Evolutionary conservation across 2,797 vertebrate genomes (phyloP).

Genomic region (Oreonectes daqikongensis): DNA sequence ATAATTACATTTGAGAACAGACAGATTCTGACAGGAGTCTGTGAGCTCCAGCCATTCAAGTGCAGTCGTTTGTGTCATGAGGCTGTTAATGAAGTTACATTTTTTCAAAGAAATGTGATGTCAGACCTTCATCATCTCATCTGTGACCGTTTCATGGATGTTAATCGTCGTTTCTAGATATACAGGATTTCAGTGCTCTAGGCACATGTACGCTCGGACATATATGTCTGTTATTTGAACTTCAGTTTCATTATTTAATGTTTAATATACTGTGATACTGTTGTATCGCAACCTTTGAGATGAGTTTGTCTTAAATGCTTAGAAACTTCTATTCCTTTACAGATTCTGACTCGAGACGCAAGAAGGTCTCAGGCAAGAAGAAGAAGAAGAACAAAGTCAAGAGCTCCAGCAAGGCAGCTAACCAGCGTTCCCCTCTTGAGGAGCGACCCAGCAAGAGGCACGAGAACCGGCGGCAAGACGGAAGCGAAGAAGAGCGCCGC

Average conservation of each 20-base stretch:
- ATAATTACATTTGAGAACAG: slow-evolving; percentile 34
- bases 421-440: slow-evolving; percentile 60
- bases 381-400: slow-evolving; percentile 75
- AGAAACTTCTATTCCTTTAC: slow-evolving; percentile 47
- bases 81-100: slow-evolving; percentile 43
- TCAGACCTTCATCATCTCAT: slow-evolving; percentile 18
- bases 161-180: slow-evolving; percentile 23
- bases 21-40: slow-evolving; percentile 35
- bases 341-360: slow-evolving; percentile 76
- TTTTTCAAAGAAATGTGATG: slow-evolving; percentile 29
- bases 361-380: slow-evolving; percentile 69
- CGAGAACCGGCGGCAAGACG: slow-evolving; percentile 65
- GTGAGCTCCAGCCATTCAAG: background rate
- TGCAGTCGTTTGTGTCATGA: slow-evolving; percentile 11
- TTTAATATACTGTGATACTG: too few relatives aligned
- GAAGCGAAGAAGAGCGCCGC: slow-evolving; percentile 62
- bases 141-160: background rate
- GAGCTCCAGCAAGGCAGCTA: slow-evolving; percentile 62
- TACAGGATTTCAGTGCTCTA: background rate
- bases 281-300: too few relatives aligned
- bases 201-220: background rate
- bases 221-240: too few relatives aligned
- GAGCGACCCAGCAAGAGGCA: slow-evolving; percentile 64
- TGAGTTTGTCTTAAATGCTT: too few relatives aligned
- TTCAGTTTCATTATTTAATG: too few relatives aligned